Evolutionary conservation across 2,888 invertebrate genomes (phyloP), one percentile per base, ranked within the genome.

Genomic region (Orgyia antiqua): DNA sequence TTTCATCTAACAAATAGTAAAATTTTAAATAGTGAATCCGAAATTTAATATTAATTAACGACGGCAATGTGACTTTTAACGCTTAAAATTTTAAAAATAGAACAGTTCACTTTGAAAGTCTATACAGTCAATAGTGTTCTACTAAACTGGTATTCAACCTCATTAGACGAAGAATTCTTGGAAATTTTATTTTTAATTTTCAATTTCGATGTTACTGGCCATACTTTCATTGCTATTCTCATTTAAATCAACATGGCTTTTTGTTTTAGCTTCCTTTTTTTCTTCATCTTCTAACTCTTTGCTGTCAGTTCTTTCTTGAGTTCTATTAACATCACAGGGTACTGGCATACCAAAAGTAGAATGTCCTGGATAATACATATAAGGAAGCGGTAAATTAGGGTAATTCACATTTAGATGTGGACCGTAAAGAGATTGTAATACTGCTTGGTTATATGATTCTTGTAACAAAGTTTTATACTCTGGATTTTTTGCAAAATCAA

Each of bases 191-290:
- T 3, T 24, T 68, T 62, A 87, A 67, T 87, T 86, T 64, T 87
- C 87, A 34, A 87, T 46, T 53, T 87, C 87, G 39, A 87, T 87
- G 51, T 87, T 87, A 63, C 87, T 86, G 13, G 80, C 87, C 74
- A 86, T 79, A 56, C 87, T 87, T 39, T 83, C 84, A 48, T 70
- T 79, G 39, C 86, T 87, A 39, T 86, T 83, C 33, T 84, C 87
- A 47, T 84, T 80, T 1, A 78, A 35, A 39, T 75, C 77, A 10
- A 76, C 50, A 11, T 56, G 57, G 13, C 36, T 42, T 53, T 78
- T 82, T 10, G 46, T 43, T 55, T 76, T 76, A 3, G 53, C 63
- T n/a, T 55, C 50, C 4, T 33, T 10, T 24, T 71, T 73, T 20
- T 68, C 65, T 39, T 77, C 75, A 20, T 55, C 63, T 40, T 76